phyloP scores from a whole-genome alignment of 64 coral and sea anemone genomes.

The Pocillopora verrucosa region DNA sequence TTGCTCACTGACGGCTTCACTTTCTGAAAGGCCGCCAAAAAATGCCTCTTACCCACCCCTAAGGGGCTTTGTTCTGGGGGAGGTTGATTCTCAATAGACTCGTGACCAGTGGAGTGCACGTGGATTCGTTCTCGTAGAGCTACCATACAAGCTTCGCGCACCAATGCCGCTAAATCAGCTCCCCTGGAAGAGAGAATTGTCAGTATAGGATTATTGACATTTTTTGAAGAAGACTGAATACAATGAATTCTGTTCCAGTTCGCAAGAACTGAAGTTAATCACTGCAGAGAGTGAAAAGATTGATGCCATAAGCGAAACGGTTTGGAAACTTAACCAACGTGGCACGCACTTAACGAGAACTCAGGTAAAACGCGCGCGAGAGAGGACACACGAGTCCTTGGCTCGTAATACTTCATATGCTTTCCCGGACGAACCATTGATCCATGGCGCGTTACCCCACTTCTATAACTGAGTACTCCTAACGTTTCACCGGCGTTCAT shows the following conservation, averaged over 20 bases:
- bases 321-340: background rate
- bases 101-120: conserved; percentile 36
- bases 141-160: conserved; percentile 88
- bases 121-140: conserved; percentile 86
- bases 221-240: background rate
- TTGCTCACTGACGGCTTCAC: conserved; percentile 86
- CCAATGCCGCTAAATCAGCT: conserved; percentile 90
- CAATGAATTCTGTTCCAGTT: background rate
- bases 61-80: conserved; percentile 3
- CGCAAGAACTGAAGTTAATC: background rate
- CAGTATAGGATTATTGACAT: background rate
- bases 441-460: too few relatives aligned
- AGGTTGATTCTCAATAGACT: background rate
- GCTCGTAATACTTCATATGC: too few relatives aligned
- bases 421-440: too few relatives aligned
- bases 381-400: too few relatives aligned
- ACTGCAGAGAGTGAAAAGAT: background rate
- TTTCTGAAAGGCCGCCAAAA: conserved; percentile 83
- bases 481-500: too few relatives aligned
- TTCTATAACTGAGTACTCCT: too few relatives aligned
- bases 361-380: too few relatives aligned
- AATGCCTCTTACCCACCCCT: conserved; percentile 73
- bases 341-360: too few relatives aligned
- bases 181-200: conserved; percentile 39
- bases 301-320: background rate